These are phyloP conservation scores for Crotalus viridis DNA, from an alignment of 2,113 vertebrate genomes.

Conservation along the genomic window DNA sequence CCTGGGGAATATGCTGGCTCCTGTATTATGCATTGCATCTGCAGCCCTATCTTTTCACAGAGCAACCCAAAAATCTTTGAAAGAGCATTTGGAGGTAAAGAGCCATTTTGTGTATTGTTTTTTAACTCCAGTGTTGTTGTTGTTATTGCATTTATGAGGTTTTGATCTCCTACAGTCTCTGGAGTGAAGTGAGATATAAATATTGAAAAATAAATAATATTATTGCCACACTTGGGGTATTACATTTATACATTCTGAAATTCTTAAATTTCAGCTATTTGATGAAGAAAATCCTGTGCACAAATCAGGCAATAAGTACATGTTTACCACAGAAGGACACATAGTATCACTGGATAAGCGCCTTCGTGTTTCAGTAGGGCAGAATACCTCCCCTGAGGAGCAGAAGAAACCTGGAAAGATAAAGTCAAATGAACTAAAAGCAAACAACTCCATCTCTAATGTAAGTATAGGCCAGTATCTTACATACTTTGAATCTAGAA, in stretches of 20 bases:
- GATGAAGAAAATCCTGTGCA: constrained; percentile 97
- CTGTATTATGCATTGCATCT: background rate
- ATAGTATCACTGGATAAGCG: constrained; percentile 88
- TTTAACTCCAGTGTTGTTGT: background rate
- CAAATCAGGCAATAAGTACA: constrained; percentile 86
- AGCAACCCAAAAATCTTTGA: background rate
- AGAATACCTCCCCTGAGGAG: constrained; percentile 73
- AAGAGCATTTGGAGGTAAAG: background rate
- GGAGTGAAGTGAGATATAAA: background rate
- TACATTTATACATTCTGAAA: background rate
- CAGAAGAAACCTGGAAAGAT: constrained; percentile 24
- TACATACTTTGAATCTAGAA: background rate
- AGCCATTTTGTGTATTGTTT: background rate
- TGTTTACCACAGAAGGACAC: constrained; percentile 98
- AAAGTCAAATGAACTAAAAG: constrained; percentile 48
- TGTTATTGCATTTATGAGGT: background rate
- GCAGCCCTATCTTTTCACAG: background rate
- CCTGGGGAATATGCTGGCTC: background rate
- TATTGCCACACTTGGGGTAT: background rate
- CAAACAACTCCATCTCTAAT: constrained; percentile 83
- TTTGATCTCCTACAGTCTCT: background rate
- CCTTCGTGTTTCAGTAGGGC: constrained; percentile 86
- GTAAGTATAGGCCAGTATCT: constrained; percentile 66
- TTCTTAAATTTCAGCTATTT: constrained; percentile 77
- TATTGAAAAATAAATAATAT: background rate